phyloP scores from a whole-genome alignment of 1,140 invertebrate genomes.

The Samia ricini region DNA sequence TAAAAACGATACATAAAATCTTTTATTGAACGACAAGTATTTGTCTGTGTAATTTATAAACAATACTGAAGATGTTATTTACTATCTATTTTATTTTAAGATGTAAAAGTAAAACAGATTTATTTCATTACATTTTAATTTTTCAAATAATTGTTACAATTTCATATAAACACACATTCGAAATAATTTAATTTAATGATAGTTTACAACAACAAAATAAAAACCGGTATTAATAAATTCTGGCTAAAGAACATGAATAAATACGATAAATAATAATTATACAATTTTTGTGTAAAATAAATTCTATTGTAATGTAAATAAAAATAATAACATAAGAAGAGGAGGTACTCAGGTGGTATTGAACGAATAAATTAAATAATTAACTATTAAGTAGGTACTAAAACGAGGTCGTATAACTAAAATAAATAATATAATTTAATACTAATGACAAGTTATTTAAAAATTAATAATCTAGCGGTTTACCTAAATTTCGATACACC shows the following conservation, averaged over 20 bases:
- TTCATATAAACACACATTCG: background rate
- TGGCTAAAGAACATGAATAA: background rate
- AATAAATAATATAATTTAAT: constrained; percentile 70
- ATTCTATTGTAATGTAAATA: constrained; percentile 20
- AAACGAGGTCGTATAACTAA: constrained; percentile 42
- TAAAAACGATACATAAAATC: no score
- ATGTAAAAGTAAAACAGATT: constrained; percentile 22
- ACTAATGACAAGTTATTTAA: constrained; percentile 77
- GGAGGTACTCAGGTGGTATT: constrained; percentile 74
- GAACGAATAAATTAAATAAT: constrained; percentile 68
- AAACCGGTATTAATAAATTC: background rate
- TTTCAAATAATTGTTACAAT: constrained; percentile 21
- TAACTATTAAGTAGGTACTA: constrained; percentile 47
- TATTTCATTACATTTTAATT: constrained; percentile 24
- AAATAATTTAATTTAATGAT: background rate
- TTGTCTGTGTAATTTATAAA: no score
- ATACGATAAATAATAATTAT: background rate
- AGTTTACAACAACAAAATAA: background rate
- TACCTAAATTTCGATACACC: constrained; percentile 62
- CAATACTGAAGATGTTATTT: no score
- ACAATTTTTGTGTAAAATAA: constrained; percentile 13
- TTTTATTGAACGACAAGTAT: no score
- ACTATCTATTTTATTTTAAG: no score
- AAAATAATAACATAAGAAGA: constrained; percentile 54
- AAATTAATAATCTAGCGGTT: constrained; percentile 68